These are phyloP conservation scores for Ceryle rudis DNA, from an alignment of 2,797 vertebrate species.

Conservation along the genomic window DNA sequence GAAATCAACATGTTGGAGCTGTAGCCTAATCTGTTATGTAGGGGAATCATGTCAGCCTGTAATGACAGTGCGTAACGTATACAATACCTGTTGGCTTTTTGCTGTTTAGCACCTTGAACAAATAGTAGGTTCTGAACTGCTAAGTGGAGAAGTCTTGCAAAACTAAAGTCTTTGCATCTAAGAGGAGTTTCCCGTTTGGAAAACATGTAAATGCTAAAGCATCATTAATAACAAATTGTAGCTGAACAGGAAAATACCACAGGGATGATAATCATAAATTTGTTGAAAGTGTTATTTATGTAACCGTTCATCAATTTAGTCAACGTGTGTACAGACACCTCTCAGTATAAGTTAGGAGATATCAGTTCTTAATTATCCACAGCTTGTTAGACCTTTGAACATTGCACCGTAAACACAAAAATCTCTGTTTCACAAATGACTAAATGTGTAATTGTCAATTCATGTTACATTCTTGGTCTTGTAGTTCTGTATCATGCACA, in stretches of 20 bases:
- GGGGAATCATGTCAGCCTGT: neutral
- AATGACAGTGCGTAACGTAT: neutral
- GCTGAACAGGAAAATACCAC: neutral
- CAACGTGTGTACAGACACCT: neutral
- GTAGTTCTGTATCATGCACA: neutral
- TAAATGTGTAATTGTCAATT: neutral
- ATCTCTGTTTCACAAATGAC: neutral
- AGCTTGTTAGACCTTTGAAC: neutral
- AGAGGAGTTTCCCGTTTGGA: neutral
- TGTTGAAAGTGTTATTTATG: neutral
- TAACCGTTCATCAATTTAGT: neutral
- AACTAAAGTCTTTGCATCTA: neutral
- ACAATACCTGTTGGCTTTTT: neutral
- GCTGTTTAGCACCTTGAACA: neutral
- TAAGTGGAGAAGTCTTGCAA: neutral
- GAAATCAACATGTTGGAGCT: slow-evolving; percentile 23
- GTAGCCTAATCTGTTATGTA: slow-evolving; percentile 5
- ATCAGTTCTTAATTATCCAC: neutral
- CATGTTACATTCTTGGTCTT: neutral
- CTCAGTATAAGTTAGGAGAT: neutral
- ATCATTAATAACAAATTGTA: neutral
- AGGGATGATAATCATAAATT: neutral
- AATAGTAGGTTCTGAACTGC: neutral
- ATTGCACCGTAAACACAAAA: neutral
- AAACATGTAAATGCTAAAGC: neutral